Base-by-base conservation (phyloP, 1,140 invertebrate species). In the Himalopsyche phryganea region DNA sequence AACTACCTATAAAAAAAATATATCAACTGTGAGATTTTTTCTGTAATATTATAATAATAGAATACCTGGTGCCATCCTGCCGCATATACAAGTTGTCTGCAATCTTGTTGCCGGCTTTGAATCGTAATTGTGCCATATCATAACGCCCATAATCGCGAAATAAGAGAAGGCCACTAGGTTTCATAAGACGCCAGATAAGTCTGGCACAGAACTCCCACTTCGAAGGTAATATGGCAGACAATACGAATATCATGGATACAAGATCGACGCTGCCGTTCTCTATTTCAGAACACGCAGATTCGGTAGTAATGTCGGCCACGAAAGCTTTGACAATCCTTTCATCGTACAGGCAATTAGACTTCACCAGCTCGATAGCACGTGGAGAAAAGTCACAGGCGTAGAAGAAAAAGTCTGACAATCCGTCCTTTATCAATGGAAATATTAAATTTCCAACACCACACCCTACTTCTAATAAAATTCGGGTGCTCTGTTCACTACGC, bases 381-480 rank as follows among this genome's bases (percentile, higher is more conserved):
- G 87, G 85, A 6, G 95, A 97, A 68, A 98, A 89, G 80, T 99
- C 96, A 77, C 95, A 98, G 3, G 91, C 94, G 72, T 92, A 91
- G 65, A 96, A 85, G 66, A 81, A 87, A 17, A 88, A 83, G 66
- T 84, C 82, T 0, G 80, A 69, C 40, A 80, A 72, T 11, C 86
- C 83, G 66, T 92, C 91, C 70, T 94, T 85, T 2, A 97, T 68
- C 33, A 99, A 69, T 0, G 97, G 96, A 77, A 92, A 98, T 45
- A 98, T 80, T 68, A 98, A 90, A 77, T 98, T 98, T 0, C 97
- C 97, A 42, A 98, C 96, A 5, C 97, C 97, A 78, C 96, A 98
- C 0, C 97, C 97, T 15, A 98, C 83, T 80, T 99, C 96, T 7
- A 98, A 74, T 23, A 88, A 78, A 1, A 78, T 69, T 50, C 75